Conservation (phyloP, 2,113 vertebrate genomes). For the Equus quagga region DNA sequence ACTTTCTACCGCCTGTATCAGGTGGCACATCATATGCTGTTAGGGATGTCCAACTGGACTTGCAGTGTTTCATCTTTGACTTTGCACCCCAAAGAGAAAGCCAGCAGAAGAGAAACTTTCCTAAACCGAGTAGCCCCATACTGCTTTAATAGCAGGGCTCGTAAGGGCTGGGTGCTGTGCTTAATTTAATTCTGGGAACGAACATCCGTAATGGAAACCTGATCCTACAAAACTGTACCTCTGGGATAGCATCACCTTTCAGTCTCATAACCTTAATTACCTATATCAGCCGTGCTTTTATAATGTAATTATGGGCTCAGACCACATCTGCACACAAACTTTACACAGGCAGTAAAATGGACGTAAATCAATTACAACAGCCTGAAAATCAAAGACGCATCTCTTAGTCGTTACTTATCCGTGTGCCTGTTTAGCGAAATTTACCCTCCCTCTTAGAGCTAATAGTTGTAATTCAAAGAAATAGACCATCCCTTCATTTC, state of each 20-base stretch:
- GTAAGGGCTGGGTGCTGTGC: neutral
- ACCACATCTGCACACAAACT: slow-evolving; percentile 9
- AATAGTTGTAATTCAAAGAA: neutral
- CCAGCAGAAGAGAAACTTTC: neutral
- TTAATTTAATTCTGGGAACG: neutral
- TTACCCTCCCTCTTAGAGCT: neutral
- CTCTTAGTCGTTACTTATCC: neutral
- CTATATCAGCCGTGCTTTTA: neutral
- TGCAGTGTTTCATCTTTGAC: neutral
- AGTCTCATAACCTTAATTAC: neutral
- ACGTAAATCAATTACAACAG: neutral
- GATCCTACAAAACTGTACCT: neutral
- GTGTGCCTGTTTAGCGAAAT: neutral
- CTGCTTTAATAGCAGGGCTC: neutral
- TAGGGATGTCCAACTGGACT: neutral
- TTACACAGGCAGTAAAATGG: neutral
- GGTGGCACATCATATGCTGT: too few relatives aligned
- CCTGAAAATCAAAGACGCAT: neutral
- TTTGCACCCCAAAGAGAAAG: neutral
- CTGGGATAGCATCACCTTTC: neutral
- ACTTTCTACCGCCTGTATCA: neutral
- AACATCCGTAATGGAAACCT: neutral
- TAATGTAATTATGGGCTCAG: neutral
- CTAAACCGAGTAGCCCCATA: neutral
- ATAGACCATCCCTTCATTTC: neutral